These are phyloP conservation scores for Lacerta viridis DNA, from an alignment of 2,797 vertebrate genomes.

Conservation along the genomic window DNA sequence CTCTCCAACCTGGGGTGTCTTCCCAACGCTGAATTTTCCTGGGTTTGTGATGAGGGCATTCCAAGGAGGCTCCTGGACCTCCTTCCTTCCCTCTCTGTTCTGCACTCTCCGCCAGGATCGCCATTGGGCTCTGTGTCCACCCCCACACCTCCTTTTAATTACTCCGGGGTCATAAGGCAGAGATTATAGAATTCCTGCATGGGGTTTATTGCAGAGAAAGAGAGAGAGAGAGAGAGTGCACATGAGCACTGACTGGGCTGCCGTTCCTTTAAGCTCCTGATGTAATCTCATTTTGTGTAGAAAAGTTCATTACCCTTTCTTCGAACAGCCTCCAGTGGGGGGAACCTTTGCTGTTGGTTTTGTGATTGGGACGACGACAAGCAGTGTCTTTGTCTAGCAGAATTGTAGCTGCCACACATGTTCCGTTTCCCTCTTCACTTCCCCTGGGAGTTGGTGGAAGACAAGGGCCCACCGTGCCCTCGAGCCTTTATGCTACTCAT, in stretches of 20 bases:
- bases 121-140: slow-evolving; percentile 31
- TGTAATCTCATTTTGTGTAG: neutral
- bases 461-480: no score
- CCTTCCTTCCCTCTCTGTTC: neutral
- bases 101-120: neutral
- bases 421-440: neutral
- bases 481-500: no score
- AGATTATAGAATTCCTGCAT: slow-evolving; percentile 19
- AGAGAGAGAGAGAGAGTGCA: neutral
- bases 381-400: no score
- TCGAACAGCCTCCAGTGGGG: neutral
- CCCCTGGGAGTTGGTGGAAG: neutral
- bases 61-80: neutral
- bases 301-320: slow-evolving; percentile 7
- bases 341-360: neutral
- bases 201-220: neutral
- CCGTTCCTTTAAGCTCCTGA: slow-evolving; percentile 3
- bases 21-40: neutral
- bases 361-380: neutral
- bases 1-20: neutral
- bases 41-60: neutral
- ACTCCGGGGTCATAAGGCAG: neutral
- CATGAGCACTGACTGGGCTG: slow-evolving; percentile 12
- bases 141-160: slow-evolving; percentile 11
- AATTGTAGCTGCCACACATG: no score